Percentiles rank a stretch among this genome's conserved stretches.
phyloP scores from a whole-genome alignment of 2,888 invertebrate species.

The Acrobasis suavella region DNA sequence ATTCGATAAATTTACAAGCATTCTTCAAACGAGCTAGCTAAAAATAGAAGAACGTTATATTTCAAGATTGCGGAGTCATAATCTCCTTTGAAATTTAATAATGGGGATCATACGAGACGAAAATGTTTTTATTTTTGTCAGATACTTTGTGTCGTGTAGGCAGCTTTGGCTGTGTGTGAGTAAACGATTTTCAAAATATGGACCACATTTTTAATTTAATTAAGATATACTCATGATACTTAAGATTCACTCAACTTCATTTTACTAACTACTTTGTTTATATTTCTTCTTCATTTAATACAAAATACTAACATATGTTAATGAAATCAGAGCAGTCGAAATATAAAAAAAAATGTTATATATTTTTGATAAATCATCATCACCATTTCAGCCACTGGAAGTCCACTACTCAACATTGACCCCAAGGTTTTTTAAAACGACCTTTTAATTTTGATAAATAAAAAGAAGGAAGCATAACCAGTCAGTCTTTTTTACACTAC shows the following conservation, averaged over 20 bases:
- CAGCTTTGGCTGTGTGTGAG: conserved; percentile 13
- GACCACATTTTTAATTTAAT: not conserved
- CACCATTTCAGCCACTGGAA: too few relatives aligned
- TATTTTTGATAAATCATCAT: too few relatives aligned
- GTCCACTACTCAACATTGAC: too few relatives aligned
- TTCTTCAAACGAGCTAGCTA: conserved; percentile 56
- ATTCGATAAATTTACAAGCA: conserved; percentile 63
- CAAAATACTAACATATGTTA: too few relatives aligned
- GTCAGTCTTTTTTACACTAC: conserved; percentile 14
- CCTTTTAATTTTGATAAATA: too few relatives aligned
- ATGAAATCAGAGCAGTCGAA: too few relatives aligned
- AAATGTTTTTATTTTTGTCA: conserved; percentile 52
- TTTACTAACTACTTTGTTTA: too few relatives aligned
- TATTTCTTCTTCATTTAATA: too few relatives aligned
- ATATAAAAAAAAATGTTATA: too few relatives aligned
- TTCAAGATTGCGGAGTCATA: conserved; percentile 67
- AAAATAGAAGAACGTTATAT: conserved; percentile 58
- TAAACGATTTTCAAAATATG: not conserved
- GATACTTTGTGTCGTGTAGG: conserved; percentile 33
- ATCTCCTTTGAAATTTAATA: conserved; percentile 70
- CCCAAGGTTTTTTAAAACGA: too few relatives aligned
- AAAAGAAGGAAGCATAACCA: not conserved
- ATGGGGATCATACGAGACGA: conserved; percentile 56
- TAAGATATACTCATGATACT: too few relatives aligned
- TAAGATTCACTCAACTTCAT: too few relatives aligned